Evolutionary conservation across 2,113 vertebrate species (phyloP).

Genomic region (Pithys albifrons): DNA sequence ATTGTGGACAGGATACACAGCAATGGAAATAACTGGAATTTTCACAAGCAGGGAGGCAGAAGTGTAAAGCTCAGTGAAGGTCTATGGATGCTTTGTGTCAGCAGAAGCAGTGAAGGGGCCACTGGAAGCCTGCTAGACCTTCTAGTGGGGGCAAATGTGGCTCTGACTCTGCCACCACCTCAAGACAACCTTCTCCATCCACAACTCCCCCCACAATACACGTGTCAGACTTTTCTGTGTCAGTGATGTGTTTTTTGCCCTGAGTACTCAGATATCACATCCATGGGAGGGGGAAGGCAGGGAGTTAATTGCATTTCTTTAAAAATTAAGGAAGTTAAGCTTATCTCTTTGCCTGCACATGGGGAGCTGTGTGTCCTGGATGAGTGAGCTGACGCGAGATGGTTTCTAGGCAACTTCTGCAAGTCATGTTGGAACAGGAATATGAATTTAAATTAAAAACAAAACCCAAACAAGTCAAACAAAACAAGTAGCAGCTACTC

Average conservation of each 20-base stretch:
- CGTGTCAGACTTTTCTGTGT: not conserved
- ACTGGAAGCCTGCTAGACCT: not conserved
- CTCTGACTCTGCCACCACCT: not conserved
- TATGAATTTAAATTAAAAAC: not conserved
- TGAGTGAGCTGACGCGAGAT: slow-evolving; percentile 25
- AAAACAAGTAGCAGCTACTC: slow-evolving; percentile 41
- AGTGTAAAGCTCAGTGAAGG: not conserved
- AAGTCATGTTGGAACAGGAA: slow-evolving; percentile 19
- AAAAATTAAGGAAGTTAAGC: slow-evolving; percentile 41
- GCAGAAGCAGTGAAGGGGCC: not conserved
- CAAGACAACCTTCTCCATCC: not conserved
- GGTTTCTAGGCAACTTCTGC: slow-evolving; percentile 69
- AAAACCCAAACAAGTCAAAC: slow-evolving; percentile 25
- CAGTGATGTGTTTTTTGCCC: not conserved
- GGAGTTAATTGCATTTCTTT: slow-evolving; percentile 57
- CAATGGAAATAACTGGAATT: not conserved
- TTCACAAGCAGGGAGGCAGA: not conserved
- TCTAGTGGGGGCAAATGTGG: not conserved
- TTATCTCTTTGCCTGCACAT: slow-evolving; percentile 67
- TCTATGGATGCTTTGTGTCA: not conserved
- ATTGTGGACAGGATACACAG: not conserved
- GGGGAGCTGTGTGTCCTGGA: slow-evolving; percentile 34
- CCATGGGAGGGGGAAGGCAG: not conserved
- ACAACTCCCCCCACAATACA: not conserved
- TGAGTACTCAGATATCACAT: slow-evolving; percentile 25